These are phyloP conservation scores for Caenorhabditis wallacei DNA, from an alignment of 2,888 invertebrate species.

Conservation along the genomic window DNA sequence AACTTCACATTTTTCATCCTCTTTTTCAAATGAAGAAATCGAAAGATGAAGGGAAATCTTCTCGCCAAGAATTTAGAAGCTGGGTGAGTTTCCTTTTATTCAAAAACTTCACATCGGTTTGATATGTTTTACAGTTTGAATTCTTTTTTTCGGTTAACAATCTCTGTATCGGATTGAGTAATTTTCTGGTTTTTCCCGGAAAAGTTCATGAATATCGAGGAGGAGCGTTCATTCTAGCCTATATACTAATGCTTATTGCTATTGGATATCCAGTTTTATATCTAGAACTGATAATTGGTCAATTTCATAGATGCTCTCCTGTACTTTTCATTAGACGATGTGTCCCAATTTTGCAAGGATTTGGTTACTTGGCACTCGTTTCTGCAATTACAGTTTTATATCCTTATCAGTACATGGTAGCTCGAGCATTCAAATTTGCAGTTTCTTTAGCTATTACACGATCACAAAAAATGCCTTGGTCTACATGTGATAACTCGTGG, in stretches of 20 bases:
- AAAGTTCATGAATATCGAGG: slow-evolving; percentile 36
- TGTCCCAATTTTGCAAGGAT: slow-evolving; percentile 30
- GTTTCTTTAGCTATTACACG: slow-evolving; percentile 4
- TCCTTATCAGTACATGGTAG: slow-evolving; percentile 30
- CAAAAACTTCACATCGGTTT: not conserved
- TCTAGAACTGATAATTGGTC: slow-evolving; percentile 34
- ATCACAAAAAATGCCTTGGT: slow-evolving; percentile 20
- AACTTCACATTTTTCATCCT: no score
- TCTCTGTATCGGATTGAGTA: slow-evolving; percentile 25
- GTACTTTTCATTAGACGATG: slow-evolving; percentile 28
- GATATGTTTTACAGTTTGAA: slow-evolving; percentile 42
- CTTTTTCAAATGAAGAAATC: not conserved
- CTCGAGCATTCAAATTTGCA: slow-evolving; percentile 22
- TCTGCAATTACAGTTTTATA: slow-evolving; percentile 14
- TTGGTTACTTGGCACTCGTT: slow-evolving; percentile 20
- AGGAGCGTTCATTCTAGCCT: slow-evolving; percentile 30
- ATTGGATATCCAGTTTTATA: slow-evolving; percentile 26
- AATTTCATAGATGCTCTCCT: slow-evolving; percentile 28
- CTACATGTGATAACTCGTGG: slow-evolving; percentile 26
- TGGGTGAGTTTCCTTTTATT: not conserved
- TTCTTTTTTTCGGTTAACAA: slow-evolving; percentile 25
- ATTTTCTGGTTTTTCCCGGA: slow-evolving; percentile 20
- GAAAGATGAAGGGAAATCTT: no score
- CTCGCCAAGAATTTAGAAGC: slow-evolving; percentile 10
- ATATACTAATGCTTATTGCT: not conserved